Evolutionary conservation across 2,797 vertebrate species (phyloP), one percentile per base, ranked within the genome.

Genomic region (Pagetopsis macropterus): DNA sequence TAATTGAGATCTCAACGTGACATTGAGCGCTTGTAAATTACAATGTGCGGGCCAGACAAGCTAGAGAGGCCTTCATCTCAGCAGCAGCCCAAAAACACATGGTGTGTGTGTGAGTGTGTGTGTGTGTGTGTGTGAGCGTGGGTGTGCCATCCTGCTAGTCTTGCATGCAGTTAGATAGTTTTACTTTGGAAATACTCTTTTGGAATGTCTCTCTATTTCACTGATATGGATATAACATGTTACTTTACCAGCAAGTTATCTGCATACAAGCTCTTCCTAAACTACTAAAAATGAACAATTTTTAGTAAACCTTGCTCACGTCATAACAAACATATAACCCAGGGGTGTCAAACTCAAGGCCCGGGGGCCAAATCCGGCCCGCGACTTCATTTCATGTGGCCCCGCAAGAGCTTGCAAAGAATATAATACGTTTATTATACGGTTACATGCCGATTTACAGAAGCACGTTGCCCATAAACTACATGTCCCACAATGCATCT

Each of bases 1-100:
- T 93, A 94, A 95, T 94, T 94, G 94, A 94, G 94, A 94, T 93
- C 92, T 94, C 93, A 93, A 88, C 70, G 82, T 94, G 94, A 94
- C 93, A 93, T 89, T 89, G 89, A 93, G 89, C 73, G 74, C 90
- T 91, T 88, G 87, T 93, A 93, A 95, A 94, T 93, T 93, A 93
- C 91, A 94, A 89, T 87, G 89, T 93, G 90, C 85, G 78, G 69
- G 88, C 90, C 91, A 94, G 91, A 92, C 91, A 83, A 87, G 77
- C 84, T 48, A 71, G 55, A 79, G 77, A 68, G 82, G 84, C 83
- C 84, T 88, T 87, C 85, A 87, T 88, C 87, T 88, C 72, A 72
- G 84, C 84, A 70, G 83, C 77, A 85, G 74, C 73, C 78, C 69
- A 51, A 59, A 90, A 89, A 90, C 85, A 89, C 82, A 70, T 86